Percentiles rank a stretch among this genome's conserved stretches.
phyloP scores from a whole-genome alignment of 1,140 invertebrate species.

The Adoxophyes honmai region DNA sequence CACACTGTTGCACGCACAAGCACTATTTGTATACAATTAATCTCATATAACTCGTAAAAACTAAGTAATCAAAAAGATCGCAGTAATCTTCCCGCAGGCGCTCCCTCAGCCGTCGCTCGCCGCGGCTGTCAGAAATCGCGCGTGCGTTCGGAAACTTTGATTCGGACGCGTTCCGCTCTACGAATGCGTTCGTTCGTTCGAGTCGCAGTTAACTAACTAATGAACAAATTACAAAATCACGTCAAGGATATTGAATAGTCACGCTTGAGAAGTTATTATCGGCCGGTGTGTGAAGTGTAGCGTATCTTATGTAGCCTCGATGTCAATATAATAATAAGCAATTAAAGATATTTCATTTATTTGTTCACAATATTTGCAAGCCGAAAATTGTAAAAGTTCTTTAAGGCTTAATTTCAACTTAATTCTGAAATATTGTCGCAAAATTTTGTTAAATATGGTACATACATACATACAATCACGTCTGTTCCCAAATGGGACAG shows the following conservation, averaged over 20 bases:
- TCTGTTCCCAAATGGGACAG: no score
- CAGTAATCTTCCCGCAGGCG: conserved; percentile 3
- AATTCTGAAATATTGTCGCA: no score
- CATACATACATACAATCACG: no score
- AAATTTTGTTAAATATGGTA: no score
- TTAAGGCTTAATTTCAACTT: no score
- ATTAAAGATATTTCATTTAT: no score
- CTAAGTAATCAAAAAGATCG: conserved; percentile 20
- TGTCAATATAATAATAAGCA: no score
- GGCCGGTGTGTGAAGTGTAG: conserved; percentile 1
- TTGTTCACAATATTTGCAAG: no score
- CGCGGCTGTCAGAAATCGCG: conserved; percentile 47
- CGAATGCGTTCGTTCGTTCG: conserved; percentile 30
- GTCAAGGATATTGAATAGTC: conserved; percentile 17
- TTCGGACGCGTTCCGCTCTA: conserved; percentile 13
- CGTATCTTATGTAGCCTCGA: not conserved
- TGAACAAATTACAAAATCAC: conserved; percentile 24
- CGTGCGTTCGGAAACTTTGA: conserved; percentile 49
- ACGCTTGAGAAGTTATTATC: conserved; percentile 3
- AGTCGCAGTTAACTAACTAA: conserved; percentile 21
- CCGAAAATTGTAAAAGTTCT: no score
- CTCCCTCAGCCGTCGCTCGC: conserved; percentile 19
- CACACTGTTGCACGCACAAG: conserved; percentile 36
- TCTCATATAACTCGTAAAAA: conserved; percentile 28
- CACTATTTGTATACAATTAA: conserved; percentile 31